Evolutionary conservation across 2,113 vertebrate species (phyloP).

Genomic region (Caretta caretta): DNA sequence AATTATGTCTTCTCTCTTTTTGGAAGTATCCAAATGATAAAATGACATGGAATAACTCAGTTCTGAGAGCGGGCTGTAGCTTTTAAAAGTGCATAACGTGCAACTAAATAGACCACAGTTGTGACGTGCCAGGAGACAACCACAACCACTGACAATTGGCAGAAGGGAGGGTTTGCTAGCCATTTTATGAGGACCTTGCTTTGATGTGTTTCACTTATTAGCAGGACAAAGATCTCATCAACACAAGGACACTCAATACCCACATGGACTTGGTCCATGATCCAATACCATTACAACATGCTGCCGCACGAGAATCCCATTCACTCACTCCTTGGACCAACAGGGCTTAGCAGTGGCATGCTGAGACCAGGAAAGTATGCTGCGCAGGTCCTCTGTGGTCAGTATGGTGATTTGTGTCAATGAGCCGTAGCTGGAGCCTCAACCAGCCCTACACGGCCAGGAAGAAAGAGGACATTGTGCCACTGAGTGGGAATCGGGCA

Average conservation of each 20-base stretch:
- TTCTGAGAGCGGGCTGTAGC: neutral
- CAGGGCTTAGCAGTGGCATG: neutral
- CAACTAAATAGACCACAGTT: neutral
- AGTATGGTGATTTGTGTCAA: neutral
- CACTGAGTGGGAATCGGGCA: neutral
- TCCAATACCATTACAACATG: neutral
- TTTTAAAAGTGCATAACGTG: neutral
- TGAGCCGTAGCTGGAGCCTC: neutral
- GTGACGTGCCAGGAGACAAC: neutral
- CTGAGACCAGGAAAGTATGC: neutral
- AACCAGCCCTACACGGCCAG: neutral
- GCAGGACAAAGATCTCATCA: neutral
- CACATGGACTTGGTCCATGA: neutral
- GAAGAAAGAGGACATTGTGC: neutral
- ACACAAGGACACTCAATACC: neutral
- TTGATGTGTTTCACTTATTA: neutral
- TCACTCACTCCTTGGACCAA: neutral
- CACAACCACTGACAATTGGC: neutral
- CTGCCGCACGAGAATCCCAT: neutral
- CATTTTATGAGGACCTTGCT: neutral
- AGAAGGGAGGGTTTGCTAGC: neutral
- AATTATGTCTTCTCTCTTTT: neutral
- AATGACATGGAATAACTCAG: neutral
- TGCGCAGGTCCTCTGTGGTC: neutral
- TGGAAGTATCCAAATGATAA: neutral